Base-by-base conservation (phyloP, 2,797 vertebrate genomes). In the Paratrypauchen microcephalus region DNA sequence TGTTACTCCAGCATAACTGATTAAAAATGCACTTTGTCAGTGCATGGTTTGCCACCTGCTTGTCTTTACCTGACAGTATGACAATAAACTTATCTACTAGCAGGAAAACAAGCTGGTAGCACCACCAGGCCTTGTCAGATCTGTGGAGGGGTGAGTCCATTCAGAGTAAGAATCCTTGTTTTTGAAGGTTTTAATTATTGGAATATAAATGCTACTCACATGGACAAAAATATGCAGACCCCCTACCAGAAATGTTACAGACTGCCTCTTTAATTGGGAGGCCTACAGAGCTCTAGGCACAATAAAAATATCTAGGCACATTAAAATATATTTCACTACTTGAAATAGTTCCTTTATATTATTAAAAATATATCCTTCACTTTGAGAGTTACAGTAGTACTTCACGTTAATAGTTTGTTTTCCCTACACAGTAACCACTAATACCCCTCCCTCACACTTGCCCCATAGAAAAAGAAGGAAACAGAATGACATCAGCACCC, bases 401-500 rank as follows among this genome's bases (percentile, higher is more conserved):
- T 36, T 19, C 41, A 21, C 11, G n/a, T 41, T 41, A 32, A 61
- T 41, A 30, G 16, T 19, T 59, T 59, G 60, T 50, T 70, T 65
- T 12, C 30, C 58, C 30, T 32, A n/a, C 30, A 68, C 72, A 41
- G 48, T 7, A 12, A 48, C 24, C 45, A 64, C 47, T 12, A 56
- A 12, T 24, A 68, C 45, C 45, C 71, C 48, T 26, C 55, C 62
- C 54, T 65, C 56, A 63, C 52, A 54, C 58, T 18, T 47, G 18
- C 66, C 48, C 61, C 32, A 62, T 57, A 74, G 65, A 68, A 67
- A 68, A 67, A 75, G 12, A 65, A 41, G 12, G 48, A 75, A 32
- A 73, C 66, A 55, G 55, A 50, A 80, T 84, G 84, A 86, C 77
- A 84, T 86, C 85, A 88, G 65, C 66, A 45, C 36, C 28, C 56